phyloP scores from a whole-genome alignment of 2,797 vertebrate species.

The Atherinosoma microstoma region DNA sequence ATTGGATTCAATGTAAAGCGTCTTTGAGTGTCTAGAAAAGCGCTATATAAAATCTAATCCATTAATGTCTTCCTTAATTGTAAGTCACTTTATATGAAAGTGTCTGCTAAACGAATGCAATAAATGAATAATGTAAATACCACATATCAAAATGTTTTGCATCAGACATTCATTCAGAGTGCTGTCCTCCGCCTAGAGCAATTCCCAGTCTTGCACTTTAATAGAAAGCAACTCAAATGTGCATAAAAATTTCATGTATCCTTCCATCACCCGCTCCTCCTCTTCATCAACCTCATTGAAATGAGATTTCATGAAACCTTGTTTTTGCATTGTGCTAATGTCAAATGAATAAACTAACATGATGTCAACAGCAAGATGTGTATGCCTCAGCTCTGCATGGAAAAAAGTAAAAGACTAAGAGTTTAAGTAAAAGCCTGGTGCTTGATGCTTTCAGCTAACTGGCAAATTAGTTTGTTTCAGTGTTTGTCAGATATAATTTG shows the following conservation, averaged over 20 bases:
- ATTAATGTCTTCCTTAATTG: neutral
- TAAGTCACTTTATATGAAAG: neutral
- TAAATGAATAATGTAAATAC: neutral
- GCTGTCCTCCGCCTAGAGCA: neutral
- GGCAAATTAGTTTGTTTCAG: neutral
- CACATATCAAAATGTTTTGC: neutral
- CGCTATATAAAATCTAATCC: too few species aligned
- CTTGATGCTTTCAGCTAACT: neutral
- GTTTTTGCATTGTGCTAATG: neutral
- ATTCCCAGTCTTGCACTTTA: neutral
- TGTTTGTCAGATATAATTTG: neutral
- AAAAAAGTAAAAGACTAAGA: too few species aligned
- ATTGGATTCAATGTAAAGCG: too few species aligned
- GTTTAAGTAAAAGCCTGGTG: neutral
- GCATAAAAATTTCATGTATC: neutral
- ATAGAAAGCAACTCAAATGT: neutral
- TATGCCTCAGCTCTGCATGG: too few species aligned
- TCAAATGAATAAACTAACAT: too few species aligned
- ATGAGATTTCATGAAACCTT: neutral
- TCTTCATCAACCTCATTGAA: neutral
- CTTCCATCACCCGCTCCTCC: neutral
- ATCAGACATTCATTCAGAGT: neutral
- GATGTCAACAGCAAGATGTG: too few species aligned
- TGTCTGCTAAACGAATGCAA: neutral
- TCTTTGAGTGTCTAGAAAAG: too few species aligned